These are phyloP conservation scores for Platanista minor DNA, from an alignment of 2,113 vertebrate genomes.

Conservation along the genomic window DNA sequence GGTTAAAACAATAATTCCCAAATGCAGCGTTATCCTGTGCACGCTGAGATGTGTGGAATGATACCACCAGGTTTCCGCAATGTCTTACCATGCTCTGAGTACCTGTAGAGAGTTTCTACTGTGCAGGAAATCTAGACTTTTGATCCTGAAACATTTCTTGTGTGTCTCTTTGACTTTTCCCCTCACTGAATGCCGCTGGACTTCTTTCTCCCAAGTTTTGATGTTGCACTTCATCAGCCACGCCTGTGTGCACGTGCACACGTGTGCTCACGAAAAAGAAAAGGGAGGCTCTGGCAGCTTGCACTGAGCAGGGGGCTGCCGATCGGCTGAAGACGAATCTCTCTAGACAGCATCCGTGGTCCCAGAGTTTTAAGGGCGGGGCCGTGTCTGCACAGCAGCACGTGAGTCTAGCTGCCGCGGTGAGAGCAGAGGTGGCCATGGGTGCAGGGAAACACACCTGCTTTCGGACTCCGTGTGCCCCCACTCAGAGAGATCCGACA, in stretches of 20 bases:
- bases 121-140: not conserved
- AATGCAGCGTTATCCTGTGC: fast-evolving
- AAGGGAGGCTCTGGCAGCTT: not conserved
- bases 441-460: not conserved
- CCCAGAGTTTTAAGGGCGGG: not conserved
- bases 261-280: fast-evolving
- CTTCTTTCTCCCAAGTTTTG: not conserved
- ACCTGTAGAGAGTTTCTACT: not conserved
- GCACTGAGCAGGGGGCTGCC: fast-evolving
- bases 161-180: not conserved
- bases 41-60: too few relatives aligned
- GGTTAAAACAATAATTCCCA: not conserved
- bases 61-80: fast-evolving
- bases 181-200: not conserved
- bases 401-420: fast-evolving
- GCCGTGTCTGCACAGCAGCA: too few relatives aligned
- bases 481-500: not conserved
- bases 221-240: not conserved
- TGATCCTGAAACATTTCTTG: not conserved
- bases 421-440: not conserved
- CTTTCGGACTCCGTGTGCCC: fast-evolving
- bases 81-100: too few relatives aligned
- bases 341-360: too few relatives aligned
- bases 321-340: fast-evolving
- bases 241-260: fast-evolving